Base-by-base conservation (phyloP, 2,888 invertebrate genomes). In the Crematogaster levior region DNA sequence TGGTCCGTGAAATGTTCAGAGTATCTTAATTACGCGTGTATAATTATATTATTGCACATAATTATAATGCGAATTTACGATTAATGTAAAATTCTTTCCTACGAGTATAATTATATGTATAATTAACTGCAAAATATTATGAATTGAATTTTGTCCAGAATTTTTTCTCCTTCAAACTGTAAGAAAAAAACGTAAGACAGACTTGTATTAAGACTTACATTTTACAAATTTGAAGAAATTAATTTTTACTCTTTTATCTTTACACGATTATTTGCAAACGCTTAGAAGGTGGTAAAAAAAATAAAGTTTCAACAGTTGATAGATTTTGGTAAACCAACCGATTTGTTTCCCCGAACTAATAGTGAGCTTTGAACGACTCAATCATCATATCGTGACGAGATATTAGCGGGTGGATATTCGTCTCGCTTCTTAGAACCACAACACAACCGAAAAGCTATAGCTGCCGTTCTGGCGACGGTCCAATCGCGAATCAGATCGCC, bases 401-500 rank as follows among this genome's bases (percentile, higher is more conserved):
- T 81, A 84, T 86, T 79, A 83, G 68, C 51, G 68, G 43, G 43
- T 56, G 83, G 61, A 60, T 73, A 61, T 56, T 73, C 83, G 68
- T 83, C 61, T 37, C 53, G 63, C n/a, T 88, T 88, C 88, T 65
- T 46, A 60, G 90, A 89, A 88, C 30, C 48, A 80, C 68, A 65
- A 82, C 75, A 85, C 83, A 83, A 43, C 68, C 84, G 70, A 85
- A 85, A 84, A 65, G 82, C 73, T 34, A 51, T 84, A 75, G 77
- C 70, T 70, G 24, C 65, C 51, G 51, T 86, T 85, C 72, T 92
- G 92, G 92, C 92, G 58, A 12, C 24, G 80, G 27, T 88, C 92
- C 92, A 92, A 88, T 80, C 79, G 89, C 90, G 92, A 92, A 92
- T 92, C 90, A 88, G 90, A 91, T 90, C 90, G 89, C 89, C 90